Evolutionary conservation across 1,140 invertebrate species (phyloP).

Genomic region (Drosophila biarmipes): DNA sequence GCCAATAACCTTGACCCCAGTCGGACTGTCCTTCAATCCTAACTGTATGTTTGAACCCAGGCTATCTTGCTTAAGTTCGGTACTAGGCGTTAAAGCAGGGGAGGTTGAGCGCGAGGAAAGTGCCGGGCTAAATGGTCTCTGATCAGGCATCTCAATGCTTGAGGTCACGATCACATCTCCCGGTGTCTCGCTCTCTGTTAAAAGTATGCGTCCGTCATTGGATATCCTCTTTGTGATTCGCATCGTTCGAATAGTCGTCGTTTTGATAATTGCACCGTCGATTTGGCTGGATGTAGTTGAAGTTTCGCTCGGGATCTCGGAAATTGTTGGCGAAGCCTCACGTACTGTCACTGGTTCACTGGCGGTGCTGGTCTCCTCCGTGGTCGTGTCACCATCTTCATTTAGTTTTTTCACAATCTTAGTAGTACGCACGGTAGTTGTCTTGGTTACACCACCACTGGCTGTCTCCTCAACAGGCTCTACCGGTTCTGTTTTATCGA

Average conservation of each 20-base stretch:
- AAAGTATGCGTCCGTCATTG: slow-evolving; percentile 76
- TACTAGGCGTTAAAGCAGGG: slow-evolving; percentile 52
- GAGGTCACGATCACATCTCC: slow-evolving; percentile 76
- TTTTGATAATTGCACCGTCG: slow-evolving; percentile 82
- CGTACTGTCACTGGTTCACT: slow-evolving; percentile 69
- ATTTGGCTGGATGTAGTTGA: slow-evolving; percentile 78
- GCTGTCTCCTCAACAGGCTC: slow-evolving; percentile 23
- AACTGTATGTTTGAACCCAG: slow-evolving; percentile 55
- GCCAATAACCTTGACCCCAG: slow-evolving; percentile 68
- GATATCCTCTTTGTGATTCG: slow-evolving; percentile 76
- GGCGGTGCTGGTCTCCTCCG: slow-evolving; percentile 61
- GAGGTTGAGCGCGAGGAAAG: slow-evolving; percentile 41
- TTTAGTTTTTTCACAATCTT: slow-evolving; percentile 71
- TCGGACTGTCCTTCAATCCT: slow-evolving; percentile 43
- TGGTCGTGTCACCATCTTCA: slow-evolving; percentile 70
- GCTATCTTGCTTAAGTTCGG: slow-evolving; percentile 40
- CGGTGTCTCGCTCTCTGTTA: slow-evolving; percentile 72
- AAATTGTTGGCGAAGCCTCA: slow-evolving; percentile 61
- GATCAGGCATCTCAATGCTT: slow-evolving; percentile 81
- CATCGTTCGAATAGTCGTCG: slow-evolving; percentile 81
- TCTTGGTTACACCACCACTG: slow-evolving; percentile 72
- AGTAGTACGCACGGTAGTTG: slow-evolving; percentile 79
- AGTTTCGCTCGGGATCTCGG: slow-evolving; percentile 71
- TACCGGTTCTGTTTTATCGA: not conserved
- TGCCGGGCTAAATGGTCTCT: slow-evolving; percentile 60